These are phyloP conservation scores for Arvicanthis niloticus DNA, from an alignment of 2,113 vertebrate species.

Conservation along the genomic window DNA sequence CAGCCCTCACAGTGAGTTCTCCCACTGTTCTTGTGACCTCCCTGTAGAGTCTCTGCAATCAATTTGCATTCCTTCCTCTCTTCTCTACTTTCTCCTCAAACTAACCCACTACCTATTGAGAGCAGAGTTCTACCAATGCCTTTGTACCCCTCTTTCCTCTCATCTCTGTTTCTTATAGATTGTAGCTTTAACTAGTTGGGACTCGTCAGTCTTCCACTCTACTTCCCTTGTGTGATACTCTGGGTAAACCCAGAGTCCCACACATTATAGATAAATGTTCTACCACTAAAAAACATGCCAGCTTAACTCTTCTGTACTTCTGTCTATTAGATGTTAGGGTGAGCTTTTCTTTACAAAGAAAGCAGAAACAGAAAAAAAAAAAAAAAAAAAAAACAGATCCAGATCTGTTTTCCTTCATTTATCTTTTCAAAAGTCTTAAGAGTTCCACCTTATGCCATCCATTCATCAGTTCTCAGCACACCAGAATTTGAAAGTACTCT, in stretches of 20 bases:
- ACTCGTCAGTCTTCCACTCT: background rate
- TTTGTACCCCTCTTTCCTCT: background rate
- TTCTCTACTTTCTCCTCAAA: background rate
- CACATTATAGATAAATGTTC: background rate
- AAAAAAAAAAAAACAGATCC: no score
- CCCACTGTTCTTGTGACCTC: no score
- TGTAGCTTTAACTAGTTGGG: background rate
- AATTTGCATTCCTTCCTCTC: background rate
- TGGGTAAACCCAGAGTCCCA: background rate
- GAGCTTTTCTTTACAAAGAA: background rate
- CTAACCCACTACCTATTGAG: background rate
- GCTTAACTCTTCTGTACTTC: background rate
- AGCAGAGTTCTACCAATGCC: no score
- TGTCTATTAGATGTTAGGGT: background rate
- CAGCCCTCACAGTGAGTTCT: background rate
- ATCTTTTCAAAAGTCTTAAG: background rate
- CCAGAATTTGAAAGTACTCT: background rate
- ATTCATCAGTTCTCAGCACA: background rate
- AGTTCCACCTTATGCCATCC: background rate
- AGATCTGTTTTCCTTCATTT: background rate
- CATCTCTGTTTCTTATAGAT: background rate
- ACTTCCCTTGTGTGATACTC: background rate
- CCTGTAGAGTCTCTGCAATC: no score
- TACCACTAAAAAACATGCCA: fast-evolving
- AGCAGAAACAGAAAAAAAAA: background rate